Base-by-base conservation (phyloP, 1,140 invertebrate species). In the Dreissena rostriformis region DNA sequence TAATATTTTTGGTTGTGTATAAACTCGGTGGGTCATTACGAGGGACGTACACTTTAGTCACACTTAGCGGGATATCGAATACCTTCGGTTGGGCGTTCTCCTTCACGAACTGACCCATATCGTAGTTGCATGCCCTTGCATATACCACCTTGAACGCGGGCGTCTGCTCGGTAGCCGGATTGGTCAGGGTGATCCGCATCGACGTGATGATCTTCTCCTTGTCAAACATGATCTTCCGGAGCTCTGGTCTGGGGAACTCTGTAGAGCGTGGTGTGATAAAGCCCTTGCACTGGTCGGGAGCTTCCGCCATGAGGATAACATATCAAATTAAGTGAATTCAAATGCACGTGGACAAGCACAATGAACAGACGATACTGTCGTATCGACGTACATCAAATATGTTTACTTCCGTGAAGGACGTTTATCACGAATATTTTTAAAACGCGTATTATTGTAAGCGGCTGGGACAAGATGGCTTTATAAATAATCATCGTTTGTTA, bases 191-290 rank as follows among this genome's bases (percentile, higher is more conserved):
- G 12, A 86, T 77, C 8, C 19, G 28, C 14, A 86, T 53, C 26
- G 80, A 76, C 17, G 85, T 78, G 17, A 86, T 24, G 22, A 86
- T 70, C 39, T 78, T 86, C 55, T 86, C 85, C 52, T 74, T 75
- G n/a, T 73, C 61, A 52, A 86, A 78, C 53, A 67, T 22, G 24
- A 78, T 65, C 24, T 53, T 72, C 24, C 57, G 57, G 11, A 61
- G 57, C 17, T 61, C 17, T n/a, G 4, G 22, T 4, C 57, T 24
- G 17, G 57, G 57, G 17, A 19, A 24, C 57, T 61, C 57, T n/a
- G 17, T 24, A n/a, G 57, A 61, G 17, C 57, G 57, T 19, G 57
- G 57, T 24, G 22, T 61, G 22, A 61, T 61, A 24, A 24, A n/a
- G 22, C 17, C 17, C 22, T 61, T 19, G 57, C 57, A 61, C 2